A percentile compares a stretch with the other conserved stretches of the same genome.
Evolutionary conservation across 2,113 vertebrate genomes (phyloP).

Genomic region (Aviceda subcristata): DNA sequence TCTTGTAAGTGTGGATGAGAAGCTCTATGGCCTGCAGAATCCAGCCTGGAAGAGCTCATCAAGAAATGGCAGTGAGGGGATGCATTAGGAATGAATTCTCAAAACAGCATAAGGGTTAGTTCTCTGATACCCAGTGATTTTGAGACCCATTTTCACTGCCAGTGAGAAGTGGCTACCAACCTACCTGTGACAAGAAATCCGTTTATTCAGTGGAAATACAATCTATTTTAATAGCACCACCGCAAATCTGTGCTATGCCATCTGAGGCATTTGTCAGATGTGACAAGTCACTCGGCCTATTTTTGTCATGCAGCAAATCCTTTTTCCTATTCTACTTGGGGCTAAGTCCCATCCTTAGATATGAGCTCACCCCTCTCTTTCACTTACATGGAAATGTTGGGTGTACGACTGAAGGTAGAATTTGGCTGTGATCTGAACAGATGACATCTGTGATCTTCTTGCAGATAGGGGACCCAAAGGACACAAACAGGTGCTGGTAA

Average conservation of each 20-base stretch:
- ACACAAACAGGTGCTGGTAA: background rate
- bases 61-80: background rate
- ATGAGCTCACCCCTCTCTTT: conserved; percentile 19
- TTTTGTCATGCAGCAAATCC: conserved; percentile 48
- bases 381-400: conserved; percentile 5
- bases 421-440: conserved; percentile 9
- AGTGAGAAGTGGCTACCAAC: background rate
- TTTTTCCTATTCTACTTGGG: conserved; percentile 48
- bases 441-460: background rate
- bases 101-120: background rate
- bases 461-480: background rate
- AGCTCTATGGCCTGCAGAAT: background rate
- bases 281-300: conserved; percentile 10
- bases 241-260: background rate
- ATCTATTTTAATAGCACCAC: background rate
- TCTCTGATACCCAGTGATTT: background rate
- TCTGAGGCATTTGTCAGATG: conserved; percentile 21
- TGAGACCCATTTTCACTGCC: background rate
- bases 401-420: background rate
- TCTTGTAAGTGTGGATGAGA: background rate
- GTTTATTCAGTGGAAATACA: background rate
- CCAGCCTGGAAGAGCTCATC: background rate
- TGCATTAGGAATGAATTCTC: background rate
- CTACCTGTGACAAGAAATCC: background rate
- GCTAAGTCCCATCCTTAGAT: conserved; percentile 23